phyloP scores from a whole-genome alignment of 2,113 vertebrate genomes.

The Xenotilapia longispinis region DNA sequence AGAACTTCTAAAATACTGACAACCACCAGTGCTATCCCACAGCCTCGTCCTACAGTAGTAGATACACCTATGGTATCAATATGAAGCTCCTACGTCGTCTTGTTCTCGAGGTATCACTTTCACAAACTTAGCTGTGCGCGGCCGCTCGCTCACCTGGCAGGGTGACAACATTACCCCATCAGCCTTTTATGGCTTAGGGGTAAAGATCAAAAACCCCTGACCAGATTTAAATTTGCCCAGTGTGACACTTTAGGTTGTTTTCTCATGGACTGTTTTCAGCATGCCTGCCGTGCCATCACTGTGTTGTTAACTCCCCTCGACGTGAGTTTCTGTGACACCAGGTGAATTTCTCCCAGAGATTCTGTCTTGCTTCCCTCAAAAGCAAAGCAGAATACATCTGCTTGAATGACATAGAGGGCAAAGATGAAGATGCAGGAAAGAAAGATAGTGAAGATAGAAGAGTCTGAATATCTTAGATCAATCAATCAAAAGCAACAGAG shows the following conservation, averaged over 20 bases:
- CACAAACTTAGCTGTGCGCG: neutral
- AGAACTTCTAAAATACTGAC: neutral
- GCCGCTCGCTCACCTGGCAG: neutral
- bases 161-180: neutral
- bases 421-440: neutral
- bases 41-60: neutral
- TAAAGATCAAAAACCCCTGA: neutral
- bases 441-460: neutral
- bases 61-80: neutral
- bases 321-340: neutral
- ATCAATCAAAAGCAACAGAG: neutral
- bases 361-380: neutral
- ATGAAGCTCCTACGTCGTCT: fast-evolving
- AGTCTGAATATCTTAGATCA: neutral
- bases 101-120: neutral
- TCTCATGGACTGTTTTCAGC: neutral
- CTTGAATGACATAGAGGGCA: neutral
- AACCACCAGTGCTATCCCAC: neutral
- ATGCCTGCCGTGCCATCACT: neutral
- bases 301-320: neutral
- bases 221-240: neutral
- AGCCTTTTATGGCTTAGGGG: neutral
- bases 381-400: neutral
- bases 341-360: neutral
- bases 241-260: neutral